Evolutionary conservation across 2,113 vertebrate species (phyloP).

Genomic region (Myotis brandtii): DNA sequence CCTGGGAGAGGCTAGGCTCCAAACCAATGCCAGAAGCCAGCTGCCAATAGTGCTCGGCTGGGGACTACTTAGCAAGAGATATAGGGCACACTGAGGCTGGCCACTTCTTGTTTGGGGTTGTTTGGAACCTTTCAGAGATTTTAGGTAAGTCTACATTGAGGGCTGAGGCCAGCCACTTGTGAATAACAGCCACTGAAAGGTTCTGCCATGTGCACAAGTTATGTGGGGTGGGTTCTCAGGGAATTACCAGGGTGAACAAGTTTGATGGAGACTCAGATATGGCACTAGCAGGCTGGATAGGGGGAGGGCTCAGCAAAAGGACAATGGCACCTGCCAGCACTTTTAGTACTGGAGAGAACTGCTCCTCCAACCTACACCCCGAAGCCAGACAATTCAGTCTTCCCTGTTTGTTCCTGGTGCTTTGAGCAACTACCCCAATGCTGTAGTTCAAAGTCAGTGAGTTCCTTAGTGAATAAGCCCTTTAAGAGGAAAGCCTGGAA

Average conservation of each 20-base stretch:
- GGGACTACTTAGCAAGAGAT: neutral
- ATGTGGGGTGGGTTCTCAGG: neutral
- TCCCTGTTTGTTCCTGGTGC: neutral
- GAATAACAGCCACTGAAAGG: neutral
- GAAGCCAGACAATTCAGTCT: neutral
- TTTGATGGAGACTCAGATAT: neutral
- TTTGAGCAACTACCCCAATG: neutral
- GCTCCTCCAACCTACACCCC: neutral
- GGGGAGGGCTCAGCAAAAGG: neutral
- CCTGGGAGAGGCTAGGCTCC: neutral
- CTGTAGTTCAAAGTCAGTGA: neutral
- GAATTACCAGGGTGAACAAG: neutral
- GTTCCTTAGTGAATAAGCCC: neutral
- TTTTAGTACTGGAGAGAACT: neutral
- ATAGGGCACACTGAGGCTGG: neutral
- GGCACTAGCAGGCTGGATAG: neutral
- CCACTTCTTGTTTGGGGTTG: neutral
- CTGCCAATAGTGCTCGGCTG: neutral
- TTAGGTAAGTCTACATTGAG: neutral
- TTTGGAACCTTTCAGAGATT: neutral
- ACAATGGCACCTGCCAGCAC: neutral
- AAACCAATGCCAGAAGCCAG: neutral
- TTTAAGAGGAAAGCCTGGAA: neutral
- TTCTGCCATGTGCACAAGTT: neutral
- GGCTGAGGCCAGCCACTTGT: neutral